Percentiles rank a stretch among this genome's conserved stretches.
These are phyloP conservation scores for Polypterus bichir DNA, from an alignment of 2,113 vertebrate species.

Conservation along the genomic window DNA sequence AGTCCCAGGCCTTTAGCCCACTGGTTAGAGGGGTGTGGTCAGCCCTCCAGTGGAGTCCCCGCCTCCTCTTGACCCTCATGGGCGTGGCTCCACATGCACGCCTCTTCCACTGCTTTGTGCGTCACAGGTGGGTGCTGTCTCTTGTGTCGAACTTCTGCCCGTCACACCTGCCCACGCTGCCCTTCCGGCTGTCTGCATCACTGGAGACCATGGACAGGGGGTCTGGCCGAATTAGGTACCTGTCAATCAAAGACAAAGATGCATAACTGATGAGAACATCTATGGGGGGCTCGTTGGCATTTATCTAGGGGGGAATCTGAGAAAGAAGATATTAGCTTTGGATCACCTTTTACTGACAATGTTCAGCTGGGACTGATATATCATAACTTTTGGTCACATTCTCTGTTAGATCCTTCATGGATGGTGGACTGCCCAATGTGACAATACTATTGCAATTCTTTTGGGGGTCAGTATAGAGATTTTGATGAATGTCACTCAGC, in stretches of 20 bases:
- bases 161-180: slow-evolving; percentile 40
- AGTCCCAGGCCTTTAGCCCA: slow-evolving; percentile 4
- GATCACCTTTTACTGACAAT: too few species aligned
- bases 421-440: too few species aligned
- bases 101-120: slow-evolving; percentile 1
- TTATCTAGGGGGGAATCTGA: too few species aligned
- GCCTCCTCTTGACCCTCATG: slow-evolving; percentile 4
- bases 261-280: not conserved
- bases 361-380: too few species aligned
- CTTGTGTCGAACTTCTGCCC: slow-evolving; percentile 48
- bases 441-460: too few species aligned
- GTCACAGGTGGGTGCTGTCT: slow-evolving; percentile 63
- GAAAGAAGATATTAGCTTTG: not conserved
- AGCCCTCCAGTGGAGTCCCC: not conserved
- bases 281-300: not conserved
- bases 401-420: too few species aligned
- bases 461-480: too few species aligned
- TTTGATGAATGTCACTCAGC: too few species aligned
- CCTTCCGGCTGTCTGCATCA: slow-evolving; percentile 43
- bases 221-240: slow-evolving; percentile 64
- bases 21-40: not conserved
- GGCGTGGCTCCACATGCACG: slow-evolving; percentile 11
- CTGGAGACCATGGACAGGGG: slow-evolving; percentile 56
- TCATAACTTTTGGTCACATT: too few species aligned
- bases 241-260: slow-evolving; percentile 17